Evolutionary conservation across 2,797 vertebrate species (phyloP).

Genomic region (Loris lydekkerianus): DNA sequence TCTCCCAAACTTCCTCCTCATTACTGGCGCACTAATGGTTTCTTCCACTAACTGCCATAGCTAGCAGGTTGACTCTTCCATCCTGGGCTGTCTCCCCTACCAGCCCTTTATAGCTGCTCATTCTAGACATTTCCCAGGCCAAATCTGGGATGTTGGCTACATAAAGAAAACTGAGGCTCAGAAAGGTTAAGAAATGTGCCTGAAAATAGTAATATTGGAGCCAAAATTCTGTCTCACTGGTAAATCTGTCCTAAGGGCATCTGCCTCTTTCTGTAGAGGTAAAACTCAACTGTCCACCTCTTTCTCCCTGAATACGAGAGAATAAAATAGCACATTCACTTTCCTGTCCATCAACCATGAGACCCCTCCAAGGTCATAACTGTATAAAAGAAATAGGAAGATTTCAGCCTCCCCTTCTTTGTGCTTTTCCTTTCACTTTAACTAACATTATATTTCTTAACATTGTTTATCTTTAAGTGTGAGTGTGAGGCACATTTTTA

Average conservation of each 20-base stretch:
- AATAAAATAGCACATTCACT: accelerated
- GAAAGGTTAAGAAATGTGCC: not conserved
- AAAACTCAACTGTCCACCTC: not conserved
- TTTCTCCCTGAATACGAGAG: not conserved
- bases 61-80: not conserved
- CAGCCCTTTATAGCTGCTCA: not conserved
- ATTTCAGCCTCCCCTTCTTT: not conserved
- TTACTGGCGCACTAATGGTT: not conserved
- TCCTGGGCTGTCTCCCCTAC: not conserved
- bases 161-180: not conserved
- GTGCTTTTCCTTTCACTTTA: not conserved
- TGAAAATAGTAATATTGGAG: not conserved
- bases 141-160: not conserved
- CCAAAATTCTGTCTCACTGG: not conserved
- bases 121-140: not conserved
- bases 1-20: not conserved
- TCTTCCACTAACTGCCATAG: not conserved
- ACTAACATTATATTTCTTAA: not conserved
- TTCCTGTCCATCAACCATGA: not conserved
- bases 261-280: not conserved
- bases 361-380: not conserved
- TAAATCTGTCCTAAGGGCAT: not conserved
- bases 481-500: not conserved
- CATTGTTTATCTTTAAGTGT: not conserved
- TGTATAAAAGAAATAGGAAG: not conserved